Percentiles rank a stretch among this genome's conserved stretches.
Conservation (phyloP, 2,113 vertebrate species). For the Dromas ardeola region DNA sequence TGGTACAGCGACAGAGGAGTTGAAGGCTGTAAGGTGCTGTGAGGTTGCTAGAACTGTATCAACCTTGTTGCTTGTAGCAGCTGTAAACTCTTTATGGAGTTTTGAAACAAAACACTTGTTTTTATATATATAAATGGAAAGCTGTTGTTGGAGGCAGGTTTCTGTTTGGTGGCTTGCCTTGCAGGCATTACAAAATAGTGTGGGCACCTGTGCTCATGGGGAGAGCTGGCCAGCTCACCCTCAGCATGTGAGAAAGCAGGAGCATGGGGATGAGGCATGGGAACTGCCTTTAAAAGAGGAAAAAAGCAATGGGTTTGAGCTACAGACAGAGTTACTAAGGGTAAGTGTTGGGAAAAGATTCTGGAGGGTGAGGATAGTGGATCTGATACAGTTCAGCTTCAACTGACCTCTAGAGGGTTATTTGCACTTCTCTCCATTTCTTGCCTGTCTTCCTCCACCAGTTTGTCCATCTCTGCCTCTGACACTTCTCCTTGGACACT, state of each 20-base stretch:
- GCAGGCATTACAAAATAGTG: fast-evolving
- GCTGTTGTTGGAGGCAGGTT: neutral
- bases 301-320: neutral
- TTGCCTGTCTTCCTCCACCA: neutral
- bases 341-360: neutral
- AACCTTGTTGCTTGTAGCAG: neutral
- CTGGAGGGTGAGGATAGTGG: neutral
- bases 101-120: neutral
- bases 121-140: neutral
- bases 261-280: neutral
- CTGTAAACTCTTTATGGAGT: neutral
- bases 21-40: neutral
- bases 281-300: neutral
- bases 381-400: neutral
- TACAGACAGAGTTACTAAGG: neutral
- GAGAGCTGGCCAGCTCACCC: neutral
- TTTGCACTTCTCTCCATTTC: neutral
- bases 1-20: neutral
- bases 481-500: neutral
- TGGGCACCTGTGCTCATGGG: neutral
- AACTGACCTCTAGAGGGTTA: neutral
- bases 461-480: neutral
- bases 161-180: fast-evolving
- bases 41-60: neutral
- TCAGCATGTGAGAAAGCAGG: neutral